Conservation (phyloP, 2,797 vertebrate genomes). For the Gadopsis bispinosus region DNA sequence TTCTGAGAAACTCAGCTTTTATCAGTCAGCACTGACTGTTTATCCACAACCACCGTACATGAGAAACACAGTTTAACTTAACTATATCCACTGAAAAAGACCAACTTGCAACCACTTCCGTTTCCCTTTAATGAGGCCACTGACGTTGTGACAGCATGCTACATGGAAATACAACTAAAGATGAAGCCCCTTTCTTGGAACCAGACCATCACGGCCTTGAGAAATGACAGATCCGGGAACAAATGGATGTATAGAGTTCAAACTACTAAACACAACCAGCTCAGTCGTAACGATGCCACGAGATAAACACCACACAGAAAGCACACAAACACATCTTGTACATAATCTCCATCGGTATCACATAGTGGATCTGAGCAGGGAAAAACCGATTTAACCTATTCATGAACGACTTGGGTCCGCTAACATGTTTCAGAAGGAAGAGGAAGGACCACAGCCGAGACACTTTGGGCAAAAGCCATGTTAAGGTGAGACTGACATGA, state of each 20-base stretch:
- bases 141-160: constrained; percentile 36
- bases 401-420: not conserved
- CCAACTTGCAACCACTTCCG: constrained; percentile 61
- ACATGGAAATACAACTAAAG: constrained; percentile 42
- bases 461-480: not conserved
- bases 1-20: constrained; percentile 60
- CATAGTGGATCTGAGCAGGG: not conserved
- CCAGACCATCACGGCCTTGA: not conserved
- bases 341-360: not conserved
- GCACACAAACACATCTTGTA: constrained; percentile 4
- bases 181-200: not conserved
- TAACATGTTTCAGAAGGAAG: not conserved
- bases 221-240: not conserved
- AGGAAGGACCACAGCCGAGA: not conserved
- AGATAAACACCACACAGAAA: constrained; percentile 21
- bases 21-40: constrained; percentile 19
- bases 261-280: constrained; percentile 31
- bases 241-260: not conserved
- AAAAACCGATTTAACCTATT: not conserved
- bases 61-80: constrained; percentile 49
- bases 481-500: not conserved
- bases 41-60: constrained; percentile 71
- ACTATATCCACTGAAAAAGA: constrained; percentile 45
- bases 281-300: constrained; percentile 34
- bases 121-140: constrained; percentile 45